These are phyloP conservation scores for Bombus picipes DNA, from an alignment of 1,140 invertebrate species.

Conservation along the genomic window DNA sequence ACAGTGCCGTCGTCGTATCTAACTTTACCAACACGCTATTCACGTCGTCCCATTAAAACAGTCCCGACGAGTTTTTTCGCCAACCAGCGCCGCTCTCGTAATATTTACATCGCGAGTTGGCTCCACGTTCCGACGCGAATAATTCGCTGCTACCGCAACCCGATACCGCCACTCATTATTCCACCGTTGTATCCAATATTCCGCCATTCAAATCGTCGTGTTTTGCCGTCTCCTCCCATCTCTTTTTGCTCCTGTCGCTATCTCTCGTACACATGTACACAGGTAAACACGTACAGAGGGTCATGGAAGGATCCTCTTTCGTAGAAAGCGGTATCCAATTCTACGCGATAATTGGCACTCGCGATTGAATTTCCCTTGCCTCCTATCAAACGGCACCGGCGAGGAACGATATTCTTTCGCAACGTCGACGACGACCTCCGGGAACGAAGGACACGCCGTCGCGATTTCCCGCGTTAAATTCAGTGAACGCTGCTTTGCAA, in stretches of 20 bases:
- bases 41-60: not conserved
- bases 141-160: constrained; percentile 32
- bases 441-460: constrained; percentile 53
- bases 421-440: constrained; percentile 37
- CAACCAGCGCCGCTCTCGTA: not conserved
- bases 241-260: not conserved
- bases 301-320: not conserved
- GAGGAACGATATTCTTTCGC: constrained; percentile 55
- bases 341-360: constrained; percentile 68
- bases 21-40: not conserved
- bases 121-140: constrained; percentile 3
- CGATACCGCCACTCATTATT: constrained; percentile 36
- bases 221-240: constrained; percentile 24
- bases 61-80: not conserved
- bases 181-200: constrained; percentile 46
- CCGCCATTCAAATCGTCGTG: constrained; percentile 33
- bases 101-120: constrained; percentile 38
- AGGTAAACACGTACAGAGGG: not conserved
- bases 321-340: constrained; percentile 60
- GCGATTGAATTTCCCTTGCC: constrained; percentile 64
- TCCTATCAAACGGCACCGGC: constrained; percentile 32
- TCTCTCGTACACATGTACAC: not conserved
- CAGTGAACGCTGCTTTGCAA: constrained; percentile 68
- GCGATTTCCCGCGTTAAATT: constrained; percentile 68
- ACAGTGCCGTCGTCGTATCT: not conserved